These are phyloP conservation scores for Mungos mungo DNA, from an alignment of 2,113 vertebrate species.

Conservation along the genomic window DNA sequence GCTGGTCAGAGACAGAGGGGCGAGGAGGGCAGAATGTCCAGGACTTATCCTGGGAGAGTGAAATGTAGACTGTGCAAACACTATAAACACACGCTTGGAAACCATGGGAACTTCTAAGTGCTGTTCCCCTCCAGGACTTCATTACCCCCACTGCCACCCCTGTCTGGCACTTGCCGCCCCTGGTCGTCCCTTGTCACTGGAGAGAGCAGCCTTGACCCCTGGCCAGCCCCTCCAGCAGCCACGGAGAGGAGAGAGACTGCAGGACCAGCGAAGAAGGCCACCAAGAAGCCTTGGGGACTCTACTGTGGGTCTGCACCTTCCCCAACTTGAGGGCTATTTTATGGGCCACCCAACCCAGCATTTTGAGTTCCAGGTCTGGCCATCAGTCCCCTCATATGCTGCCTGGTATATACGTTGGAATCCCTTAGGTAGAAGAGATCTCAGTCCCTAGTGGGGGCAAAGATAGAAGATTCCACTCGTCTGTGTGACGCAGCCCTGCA, in stretches of 20 bases:
- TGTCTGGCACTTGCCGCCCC: not conserved
- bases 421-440: not conserved
- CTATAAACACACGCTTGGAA: not conserved
- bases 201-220: not conserved
- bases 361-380: not conserved
- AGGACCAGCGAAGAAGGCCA: too few species aligned
- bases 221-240: not conserved
- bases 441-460: not conserved
- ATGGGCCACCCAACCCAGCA: not conserved
- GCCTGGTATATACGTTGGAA: not conserved
- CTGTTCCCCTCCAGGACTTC: accelerated
- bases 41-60: not conserved
- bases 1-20: not conserved
- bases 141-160: accelerated
- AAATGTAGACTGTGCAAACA: not conserved
- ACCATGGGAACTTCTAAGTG: not conserved
- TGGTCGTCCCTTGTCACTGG: not conserved
- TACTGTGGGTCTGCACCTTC: not conserved
- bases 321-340: not conserved
- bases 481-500: not conserved
- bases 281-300: not conserved
- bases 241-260: not conserved
- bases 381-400: not conserved
- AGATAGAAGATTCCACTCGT: not conserved
- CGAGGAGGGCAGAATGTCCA: not conserved